Evolutionary conservation across 1,140 invertebrate genomes (phyloP).

Genomic region (Macrotrachela quadricornifera): DNA sequence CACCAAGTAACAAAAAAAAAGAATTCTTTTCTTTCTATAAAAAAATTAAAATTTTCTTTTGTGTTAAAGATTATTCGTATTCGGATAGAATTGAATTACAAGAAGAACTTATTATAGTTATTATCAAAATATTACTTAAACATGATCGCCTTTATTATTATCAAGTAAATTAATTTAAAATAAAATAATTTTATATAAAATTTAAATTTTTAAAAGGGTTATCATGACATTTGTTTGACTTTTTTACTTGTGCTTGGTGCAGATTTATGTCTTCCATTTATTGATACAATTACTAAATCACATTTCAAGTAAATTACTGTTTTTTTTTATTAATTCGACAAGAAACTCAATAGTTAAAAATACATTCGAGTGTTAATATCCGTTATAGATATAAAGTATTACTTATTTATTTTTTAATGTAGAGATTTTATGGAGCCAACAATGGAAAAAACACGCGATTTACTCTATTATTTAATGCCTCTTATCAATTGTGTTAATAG

Average conservation of each 20-base stretch:
- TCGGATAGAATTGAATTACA: constrained; percentile 45
- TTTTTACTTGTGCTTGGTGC: constrained; percentile 59
- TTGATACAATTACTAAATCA: constrained; percentile 3
- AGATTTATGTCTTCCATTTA: constrained; percentile 12
- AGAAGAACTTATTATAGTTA: constrained; percentile 64
- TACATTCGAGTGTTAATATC: too few relatives aligned
- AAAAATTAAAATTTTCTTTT: too few relatives aligned
- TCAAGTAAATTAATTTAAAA: constrained; percentile 41
- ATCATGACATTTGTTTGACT: constrained; percentile 90
- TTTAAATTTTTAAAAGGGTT: constrained; percentile 45
- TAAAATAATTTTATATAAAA: too few relatives aligned
- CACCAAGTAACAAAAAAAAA: constrained; percentile 42
- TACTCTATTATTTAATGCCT: constrained; percentile 5
- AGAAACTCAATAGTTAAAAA: too few relatives aligned
- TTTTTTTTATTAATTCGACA: too few relatives aligned
- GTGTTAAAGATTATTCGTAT: too few relatives aligned
- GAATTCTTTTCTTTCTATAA: too few relatives aligned
- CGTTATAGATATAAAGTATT: too few relatives aligned
- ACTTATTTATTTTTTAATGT: too few relatives aligned
- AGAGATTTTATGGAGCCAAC: constrained; percentile 2
- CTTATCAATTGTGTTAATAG: background rate
- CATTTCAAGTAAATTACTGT: constrained; percentile 4
- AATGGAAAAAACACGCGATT: constrained; percentile 5
- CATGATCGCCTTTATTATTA: constrained; percentile 70
- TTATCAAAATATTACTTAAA: constrained; percentile 58